These are phyloP conservation scores for Aphelenchoides fujianensis DNA, from an alignment of 1,140 invertebrate genomes.

Conservation along the genomic window DNA sequence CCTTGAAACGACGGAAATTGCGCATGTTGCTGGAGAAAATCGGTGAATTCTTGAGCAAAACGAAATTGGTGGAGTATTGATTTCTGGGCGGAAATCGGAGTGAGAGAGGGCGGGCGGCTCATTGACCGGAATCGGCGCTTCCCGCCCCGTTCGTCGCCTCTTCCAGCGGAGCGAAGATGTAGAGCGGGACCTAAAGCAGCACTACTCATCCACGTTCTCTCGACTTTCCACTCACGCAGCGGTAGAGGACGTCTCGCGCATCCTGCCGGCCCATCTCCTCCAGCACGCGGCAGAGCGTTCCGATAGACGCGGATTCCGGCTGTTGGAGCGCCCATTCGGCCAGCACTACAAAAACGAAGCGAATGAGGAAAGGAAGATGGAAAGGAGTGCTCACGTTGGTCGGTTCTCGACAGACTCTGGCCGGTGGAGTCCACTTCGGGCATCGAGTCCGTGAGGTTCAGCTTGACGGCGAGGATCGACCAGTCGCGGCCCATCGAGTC, in stretches of 20 bases:
- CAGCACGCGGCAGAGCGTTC: constrained; percentile 65
- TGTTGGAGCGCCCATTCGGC: constrained; percentile 65
- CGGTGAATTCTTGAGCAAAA: background rate
- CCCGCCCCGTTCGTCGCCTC: background rate
- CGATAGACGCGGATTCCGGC: constrained; percentile 64
- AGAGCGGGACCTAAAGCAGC: constrained; percentile 30
- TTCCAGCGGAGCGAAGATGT: constrained; percentile 34
- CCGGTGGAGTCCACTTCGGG: constrained; percentile 65
- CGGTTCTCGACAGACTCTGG: constrained; percentile 64
- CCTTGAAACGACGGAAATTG: no score
- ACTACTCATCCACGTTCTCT: background rate
- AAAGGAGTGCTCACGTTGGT: constrained; percentile 56
- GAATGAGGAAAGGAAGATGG: no score
- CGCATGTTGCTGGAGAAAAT: background rate
- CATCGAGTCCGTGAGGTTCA: constrained; percentile 69
- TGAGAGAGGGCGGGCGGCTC: no score
- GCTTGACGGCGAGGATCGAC: constrained; percentile 75
- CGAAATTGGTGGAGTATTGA: background rate
- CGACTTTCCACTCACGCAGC: constrained; percentile 46
- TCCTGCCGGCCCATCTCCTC: constrained; percentile 66
- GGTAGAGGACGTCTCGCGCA: constrained; percentile 65
- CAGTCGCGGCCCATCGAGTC: constrained; percentile 77
- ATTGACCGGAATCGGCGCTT: background rate
- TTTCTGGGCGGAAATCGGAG: background rate
- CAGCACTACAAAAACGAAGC: constrained; percentile 62